Evolutionary conservation across 2,797 vertebrate species (phyloP).

Genomic region (Myripristis murdjan): DNA sequence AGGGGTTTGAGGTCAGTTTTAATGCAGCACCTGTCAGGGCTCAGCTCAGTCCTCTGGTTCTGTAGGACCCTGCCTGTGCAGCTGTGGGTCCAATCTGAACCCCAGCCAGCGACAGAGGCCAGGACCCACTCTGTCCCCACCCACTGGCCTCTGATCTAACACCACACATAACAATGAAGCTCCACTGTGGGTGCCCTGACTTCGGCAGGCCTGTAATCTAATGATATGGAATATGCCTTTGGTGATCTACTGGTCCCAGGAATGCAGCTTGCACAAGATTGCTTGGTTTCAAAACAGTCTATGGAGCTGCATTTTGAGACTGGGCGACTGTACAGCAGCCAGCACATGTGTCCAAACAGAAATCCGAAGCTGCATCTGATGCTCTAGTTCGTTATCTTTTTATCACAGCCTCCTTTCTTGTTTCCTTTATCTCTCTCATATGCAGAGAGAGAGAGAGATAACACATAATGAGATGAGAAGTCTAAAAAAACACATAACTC

Average conservation of each 20-base stretch:
- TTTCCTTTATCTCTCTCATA: not conserved
- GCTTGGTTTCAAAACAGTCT: constrained; percentile 49
- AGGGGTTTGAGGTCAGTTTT: constrained; percentile 66
- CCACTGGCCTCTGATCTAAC: constrained; percentile 74
- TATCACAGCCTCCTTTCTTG: not conserved
- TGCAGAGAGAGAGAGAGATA: not conserved
- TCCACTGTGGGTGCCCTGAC: constrained; percentile 65
- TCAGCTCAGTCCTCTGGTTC: constrained; percentile 71
- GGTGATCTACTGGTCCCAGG: constrained; percentile 67
- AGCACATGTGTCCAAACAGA: constrained; percentile 33
- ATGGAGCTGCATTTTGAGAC: constrained; percentile 26
- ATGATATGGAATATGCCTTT: constrained; percentile 76
- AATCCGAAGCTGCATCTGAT: not conserved
- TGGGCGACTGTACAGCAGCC: constrained; percentile 17
- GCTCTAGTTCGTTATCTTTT: not conserved
- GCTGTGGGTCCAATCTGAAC: constrained; percentile 77
- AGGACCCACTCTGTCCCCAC: constrained; percentile 42
- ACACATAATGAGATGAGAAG: not conserved
- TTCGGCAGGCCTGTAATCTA: constrained; percentile 74
- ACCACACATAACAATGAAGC: constrained; percentile 70
- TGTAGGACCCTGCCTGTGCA: constrained; percentile 67
- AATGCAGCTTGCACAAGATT: constrained; percentile 72
- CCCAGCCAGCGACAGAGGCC: constrained; percentile 55
- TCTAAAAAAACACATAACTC: constrained; percentile 16
- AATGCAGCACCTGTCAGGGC: constrained; percentile 83